Base-by-base conservation (phyloP, 2,888 invertebrate species). In the Lochmaea capreae region DNA sequence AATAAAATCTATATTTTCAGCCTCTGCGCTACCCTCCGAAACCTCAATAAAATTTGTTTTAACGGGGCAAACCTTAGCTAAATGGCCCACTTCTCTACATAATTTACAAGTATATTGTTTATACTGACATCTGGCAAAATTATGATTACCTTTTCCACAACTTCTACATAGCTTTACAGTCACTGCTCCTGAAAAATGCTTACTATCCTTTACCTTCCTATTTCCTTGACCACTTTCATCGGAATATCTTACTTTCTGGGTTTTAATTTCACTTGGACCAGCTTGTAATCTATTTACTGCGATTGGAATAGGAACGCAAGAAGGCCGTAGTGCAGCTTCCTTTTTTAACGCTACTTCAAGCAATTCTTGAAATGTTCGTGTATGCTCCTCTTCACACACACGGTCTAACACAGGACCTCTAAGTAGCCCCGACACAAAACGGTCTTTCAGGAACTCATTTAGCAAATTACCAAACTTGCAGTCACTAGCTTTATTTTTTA, bases 11-110 rank as follows among this genome's bases (percentile, higher is more conserved):
- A n/a, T n/a, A n/a, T n/a, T n/a, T n/a, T n/a, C n/a, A n/a, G n/a
- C n/a, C n/a, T n/a, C n/a, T n/a, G n/a, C 26, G 26, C 26, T 26
- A 26, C 26, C 26, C 26, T 26, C 26, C 26, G 26, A 26, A 49
- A 49, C 49, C 49, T 54, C 54, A 54, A 54, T 18, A 54, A 54
- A 54, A 54, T 54, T 54, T n/a, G 54, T 54, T n/a, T 54, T 54
- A n/a, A n/a, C n/a, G 4, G 8, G 18, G 18, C 54, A 54, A 12
- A 54, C 54, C 18, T 54, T 54, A 54, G 16, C 54, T 18, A 54
- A 43, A 43, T 43, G 43, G 9, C 43, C 43, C 2, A 11, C 12
- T 16, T 54, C n/a, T 54, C 12, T 54, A 54, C 54, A 54, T n/a
- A 54, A 2, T 54, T 54, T 54, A 54, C 54, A 54, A n/a, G n/a